A percentile compares a stretch with the other conserved stretches of the same genome.
Evolutionary conservation across 2,888 invertebrate species (phyloP).

Genomic region (Ecdyonurus torrentis): DNA sequence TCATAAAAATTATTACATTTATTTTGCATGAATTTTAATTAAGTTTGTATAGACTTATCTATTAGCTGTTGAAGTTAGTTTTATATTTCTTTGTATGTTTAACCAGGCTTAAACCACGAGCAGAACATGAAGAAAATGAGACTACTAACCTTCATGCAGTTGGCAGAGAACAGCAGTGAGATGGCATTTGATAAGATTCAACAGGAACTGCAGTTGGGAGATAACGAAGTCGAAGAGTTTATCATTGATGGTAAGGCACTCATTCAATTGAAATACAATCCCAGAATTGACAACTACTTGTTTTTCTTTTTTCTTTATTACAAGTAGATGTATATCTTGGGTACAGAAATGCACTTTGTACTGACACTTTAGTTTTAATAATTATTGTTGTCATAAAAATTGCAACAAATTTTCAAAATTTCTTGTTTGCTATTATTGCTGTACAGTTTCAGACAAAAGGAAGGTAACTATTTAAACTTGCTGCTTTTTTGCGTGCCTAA

Average conservation of each 20-base stretch:
- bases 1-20: background rate
- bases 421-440: no score
- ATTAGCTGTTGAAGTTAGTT: no score
- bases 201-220: slow-evolving; percentile 69
- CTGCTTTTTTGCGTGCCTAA: no score
- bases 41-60: no score
- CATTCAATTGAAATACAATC: no score
- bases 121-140: slow-evolving; percentile 95
- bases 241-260: slow-evolving; percentile 69
- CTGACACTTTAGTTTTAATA: background rate
- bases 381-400: background rate
- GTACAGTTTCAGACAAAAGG: no score
- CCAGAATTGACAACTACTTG: slow-evolving; percentile 8
- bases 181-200: slow-evolving; percentile 82
- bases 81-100: no score
- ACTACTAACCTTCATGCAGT: slow-evolving; percentile 89
- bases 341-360: slow-evolving; percentile 2
- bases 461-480: no score
- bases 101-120: slow-evolving; percentile 68
- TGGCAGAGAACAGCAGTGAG: slow-evolving; percentile 86
- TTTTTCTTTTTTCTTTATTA: background rate
- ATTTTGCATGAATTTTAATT: background rate
- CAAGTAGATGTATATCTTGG: slow-evolving; percentile 6
- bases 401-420: background rate
- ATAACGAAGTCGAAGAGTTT: slow-evolving; percentile 86